phyloP scores from a whole-genome alignment of 1,140 invertebrate species.

The Magallana ariakensis region DNA sequence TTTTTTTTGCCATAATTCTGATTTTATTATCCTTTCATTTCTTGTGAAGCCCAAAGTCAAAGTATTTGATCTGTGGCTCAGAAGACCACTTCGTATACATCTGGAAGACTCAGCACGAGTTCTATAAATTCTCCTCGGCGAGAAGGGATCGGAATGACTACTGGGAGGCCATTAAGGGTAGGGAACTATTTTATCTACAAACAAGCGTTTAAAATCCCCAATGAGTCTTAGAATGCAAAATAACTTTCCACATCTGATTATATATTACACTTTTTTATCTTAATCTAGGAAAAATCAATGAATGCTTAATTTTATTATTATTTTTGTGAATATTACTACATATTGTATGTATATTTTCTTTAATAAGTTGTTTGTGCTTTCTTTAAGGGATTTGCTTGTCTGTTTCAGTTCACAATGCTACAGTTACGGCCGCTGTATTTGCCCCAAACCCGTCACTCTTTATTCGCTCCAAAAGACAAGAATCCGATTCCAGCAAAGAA shows the following conservation, averaged over 20 bases:
- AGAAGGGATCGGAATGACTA: constrained; percentile 96
- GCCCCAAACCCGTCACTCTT: constrained; percentile 93
- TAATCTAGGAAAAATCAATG: too few relatives aligned
- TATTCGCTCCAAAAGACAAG: constrained; percentile 68
- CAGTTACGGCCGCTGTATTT: constrained; percentile 98
- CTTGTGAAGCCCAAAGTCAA: constrained; percentile 69
- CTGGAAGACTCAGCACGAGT: constrained; percentile 97
- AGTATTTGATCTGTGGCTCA: constrained; percentile 97
- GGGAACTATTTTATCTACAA: not conserved
- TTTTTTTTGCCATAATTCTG: too few relatives aligned
- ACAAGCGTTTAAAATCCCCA: too few relatives aligned
- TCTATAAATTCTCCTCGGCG: constrained; percentile 97
- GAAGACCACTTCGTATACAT: constrained; percentile 99
- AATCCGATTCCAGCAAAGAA: constrained; percentile 81
- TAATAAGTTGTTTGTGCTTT: too few relatives aligned
- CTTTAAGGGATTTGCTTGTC: not conserved
- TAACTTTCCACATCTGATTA: too few relatives aligned
- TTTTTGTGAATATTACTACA: too few relatives aligned
- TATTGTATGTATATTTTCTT: too few relatives aligned
- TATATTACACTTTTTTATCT: too few relatives aligned
- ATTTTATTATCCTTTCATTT: too few relatives aligned
- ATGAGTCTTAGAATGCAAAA: too few relatives aligned
- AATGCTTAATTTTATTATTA: too few relatives aligned
- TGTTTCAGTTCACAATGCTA: constrained; percentile 91
- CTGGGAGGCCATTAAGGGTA: constrained; percentile 97